Base-by-base conservation (phyloP, 2,113 vertebrate genomes). In the Macquaria australasica region DNA sequence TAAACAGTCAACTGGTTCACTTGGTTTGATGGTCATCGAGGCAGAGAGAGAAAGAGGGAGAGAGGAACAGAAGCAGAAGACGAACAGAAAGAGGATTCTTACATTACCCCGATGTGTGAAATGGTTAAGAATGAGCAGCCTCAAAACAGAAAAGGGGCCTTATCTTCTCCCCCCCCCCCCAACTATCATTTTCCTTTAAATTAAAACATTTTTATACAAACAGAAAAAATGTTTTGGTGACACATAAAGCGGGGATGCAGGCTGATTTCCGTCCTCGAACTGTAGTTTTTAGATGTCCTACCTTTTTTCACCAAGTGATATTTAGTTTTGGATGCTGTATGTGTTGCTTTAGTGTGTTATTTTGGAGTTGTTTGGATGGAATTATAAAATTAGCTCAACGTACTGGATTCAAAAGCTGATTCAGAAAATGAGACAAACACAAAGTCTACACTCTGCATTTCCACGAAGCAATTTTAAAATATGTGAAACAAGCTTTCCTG, bases 1-100 rank as follows among this genome's bases (percentile, higher is more conserved):
- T 51, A 20, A 83, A 83, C 7, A 25, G 79, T 78, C 72, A 73
- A 50, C 67, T 31, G 74, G 82, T 82, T 71, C 56, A 82, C 70
- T 86, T 18, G 48, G 39, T 74, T 55, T 70, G 34, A 70, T 55
- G 83, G 68, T 77, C 72, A 73, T 64, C 53, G 80, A 75, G 69
- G 59, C 73, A 66, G 62, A 58, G 66, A 74, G 34, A 28, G 43
- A 31, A 5, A 43, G n/a, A 14, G 34, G 3, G 16, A 11, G 9
- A 53, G 12, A 8, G 8, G 18, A 25, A 58, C 3, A 10, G 39
- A 68, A 5, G 25, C 4, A 25, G 50, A n/a, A 59, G 9, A 56
- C 45, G 20, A 73, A 14, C 11, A 45, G 6, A 1, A 16, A 37
- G 43, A 41, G 23, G 34, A 77, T 41, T 66, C 60, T 41, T 16